Evolutionary conservation across 1,140 invertebrate species (phyloP).

Genomic region (Sycobia sp.): DNA sequence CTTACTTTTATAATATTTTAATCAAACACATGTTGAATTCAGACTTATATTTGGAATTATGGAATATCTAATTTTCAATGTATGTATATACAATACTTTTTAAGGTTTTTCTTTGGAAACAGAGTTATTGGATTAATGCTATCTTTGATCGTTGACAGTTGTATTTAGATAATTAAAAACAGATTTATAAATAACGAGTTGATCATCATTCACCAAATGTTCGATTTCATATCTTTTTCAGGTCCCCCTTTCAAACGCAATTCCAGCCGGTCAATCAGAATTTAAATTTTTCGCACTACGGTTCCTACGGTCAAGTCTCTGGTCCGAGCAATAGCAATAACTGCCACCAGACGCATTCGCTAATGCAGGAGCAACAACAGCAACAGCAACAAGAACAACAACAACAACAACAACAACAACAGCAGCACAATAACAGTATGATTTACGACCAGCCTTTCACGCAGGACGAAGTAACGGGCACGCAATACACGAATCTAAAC

Average conservation of each 20-base stretch:
- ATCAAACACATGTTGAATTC: no score
- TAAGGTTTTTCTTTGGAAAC: no score
- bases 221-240: constrained; percentile 4
- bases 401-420: constrained; percentile 18
- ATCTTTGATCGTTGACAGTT: no score
- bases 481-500: constrained; percentile 60
- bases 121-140: no score
- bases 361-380: constrained; percentile 22
- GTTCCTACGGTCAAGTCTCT: constrained; percentile 43
- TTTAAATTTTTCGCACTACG: constrained; percentile 51
- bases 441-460: constrained; percentile 50
- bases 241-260: constrained; percentile 51
- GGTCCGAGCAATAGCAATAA: constrained; percentile 22
- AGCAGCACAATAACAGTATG: constrained; percentile 19
- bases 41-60: no score
- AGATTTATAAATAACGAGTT: not conserved
- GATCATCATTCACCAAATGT: not conserved
- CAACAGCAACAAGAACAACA: constrained; percentile 19
- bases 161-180: no score
- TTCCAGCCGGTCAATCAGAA: constrained; percentile 44
- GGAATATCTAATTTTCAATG: no score
- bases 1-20: no score
- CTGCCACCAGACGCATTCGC: constrained; percentile 18
- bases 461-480: constrained; percentile 51
- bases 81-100: no score